Percentiles rank a stretch among this genome's conserved stretches.
Conservation (phyloP, 2,797 vertebrate species). For the Gallirallus australis region DNA sequence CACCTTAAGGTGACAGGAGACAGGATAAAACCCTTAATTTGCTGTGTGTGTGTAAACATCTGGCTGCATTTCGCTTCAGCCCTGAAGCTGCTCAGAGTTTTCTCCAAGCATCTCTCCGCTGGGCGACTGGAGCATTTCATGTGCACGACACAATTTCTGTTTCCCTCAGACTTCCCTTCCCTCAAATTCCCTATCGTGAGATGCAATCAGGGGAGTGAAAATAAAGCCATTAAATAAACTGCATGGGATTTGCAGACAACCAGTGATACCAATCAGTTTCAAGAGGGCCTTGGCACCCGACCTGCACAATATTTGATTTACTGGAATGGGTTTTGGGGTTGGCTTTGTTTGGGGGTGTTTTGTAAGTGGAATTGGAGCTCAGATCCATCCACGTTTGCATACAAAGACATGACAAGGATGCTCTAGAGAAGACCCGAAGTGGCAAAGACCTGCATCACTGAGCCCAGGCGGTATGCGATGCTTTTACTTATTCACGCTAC, state of each 20-base stretch:
- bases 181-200: background rate
- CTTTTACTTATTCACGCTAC: background rate
- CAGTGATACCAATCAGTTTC: conserved; percentile 22
- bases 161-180: background rate
- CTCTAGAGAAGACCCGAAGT: background rate
- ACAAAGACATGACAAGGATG: background rate
- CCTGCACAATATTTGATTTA: conserved; percentile 1
- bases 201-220: conserved; percentile 35
- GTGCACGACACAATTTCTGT: background rate
- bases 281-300: conserved; percentile 44
- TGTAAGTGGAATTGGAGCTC: background rate
- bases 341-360: too few species aligned
- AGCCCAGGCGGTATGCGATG: background rate
- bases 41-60: background rate
- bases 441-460: background rate
- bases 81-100: background rate
- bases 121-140: background rate
- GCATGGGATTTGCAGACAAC: background rate
- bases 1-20: background rate
- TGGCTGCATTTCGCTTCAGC: background rate
- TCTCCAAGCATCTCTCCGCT: background rate
- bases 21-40: background rate
- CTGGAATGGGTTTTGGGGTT: background rate
- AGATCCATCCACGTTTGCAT: background rate
- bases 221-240: conserved; percentile 50